phyloP scores from a whole-genome alignment of 1,140 invertebrate genomes.

The Cyclina sinensis region DNA sequence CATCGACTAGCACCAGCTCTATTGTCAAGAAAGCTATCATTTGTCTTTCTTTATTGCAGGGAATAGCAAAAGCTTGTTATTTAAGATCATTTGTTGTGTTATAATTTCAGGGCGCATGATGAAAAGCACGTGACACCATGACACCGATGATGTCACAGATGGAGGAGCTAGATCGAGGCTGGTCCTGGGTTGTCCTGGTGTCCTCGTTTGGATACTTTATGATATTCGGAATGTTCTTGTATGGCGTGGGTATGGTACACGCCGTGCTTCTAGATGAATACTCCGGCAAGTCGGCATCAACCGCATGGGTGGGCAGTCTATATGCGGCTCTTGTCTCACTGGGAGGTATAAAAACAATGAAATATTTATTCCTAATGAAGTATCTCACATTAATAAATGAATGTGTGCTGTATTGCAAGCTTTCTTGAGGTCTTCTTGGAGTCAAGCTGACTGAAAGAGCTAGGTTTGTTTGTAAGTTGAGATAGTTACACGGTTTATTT shows the following conservation, averaged over 20 bases:
- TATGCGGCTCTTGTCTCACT: conserved; percentile 55
- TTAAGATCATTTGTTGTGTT: too few species aligned
- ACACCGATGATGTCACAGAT: conserved; percentile 57
- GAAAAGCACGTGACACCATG: not conserved
- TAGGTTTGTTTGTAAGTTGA: too few species aligned
- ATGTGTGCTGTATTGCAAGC: too few species aligned
- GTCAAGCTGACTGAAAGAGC: too few species aligned
- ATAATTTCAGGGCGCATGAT: conserved; percentile 34
- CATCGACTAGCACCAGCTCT: too few species aligned
- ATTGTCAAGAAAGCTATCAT: too few species aligned
- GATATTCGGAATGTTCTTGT: conserved; percentile 60
- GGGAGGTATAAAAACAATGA: conserved; percentile 24
- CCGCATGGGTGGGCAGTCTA: conserved; percentile 59
- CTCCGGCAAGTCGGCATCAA: conserved; percentile 16
- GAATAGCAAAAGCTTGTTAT: too few species aligned
- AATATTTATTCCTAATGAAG: too few species aligned
- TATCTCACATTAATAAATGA: too few species aligned
- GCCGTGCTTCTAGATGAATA: conserved; percentile 52
- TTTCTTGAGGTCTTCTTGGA: too few species aligned
- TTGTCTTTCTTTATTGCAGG: too few species aligned
- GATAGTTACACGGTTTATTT: too few species aligned
- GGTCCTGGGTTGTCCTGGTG: conserved; percentile 66
- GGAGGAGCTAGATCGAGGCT: conserved; percentile 64
- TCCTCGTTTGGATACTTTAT: conserved; percentile 64
- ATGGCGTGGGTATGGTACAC: conserved; percentile 63